Evolutionary conservation across 2,888 invertebrate genomes (phyloP).

Genomic region (Cheilosia grossa): DNA sequence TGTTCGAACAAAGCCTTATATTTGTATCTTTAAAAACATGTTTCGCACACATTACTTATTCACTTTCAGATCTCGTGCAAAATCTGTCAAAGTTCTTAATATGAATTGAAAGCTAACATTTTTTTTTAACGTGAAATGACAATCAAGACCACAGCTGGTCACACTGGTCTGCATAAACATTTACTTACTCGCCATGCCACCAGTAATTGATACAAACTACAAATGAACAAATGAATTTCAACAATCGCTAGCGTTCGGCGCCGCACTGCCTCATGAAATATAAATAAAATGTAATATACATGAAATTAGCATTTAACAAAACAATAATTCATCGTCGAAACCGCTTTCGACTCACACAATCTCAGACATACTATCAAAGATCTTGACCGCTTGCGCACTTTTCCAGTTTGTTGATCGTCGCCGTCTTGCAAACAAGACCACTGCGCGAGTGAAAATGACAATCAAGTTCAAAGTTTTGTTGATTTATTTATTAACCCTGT

Average conservation of each 20-base stretch:
- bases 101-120: too few relatives aligned
- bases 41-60: too few relatives aligned
- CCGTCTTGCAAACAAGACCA: constrained; percentile 10
- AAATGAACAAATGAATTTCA: neutral
- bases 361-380: neutral
- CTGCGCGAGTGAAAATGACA: neutral
- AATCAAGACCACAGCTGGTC: too few relatives aligned
- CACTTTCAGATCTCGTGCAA: too few relatives aligned
- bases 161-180: too few relatives aligned
- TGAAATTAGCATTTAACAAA: constrained; percentile 1
- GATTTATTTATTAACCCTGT: neutral
- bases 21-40: too few relatives aligned
- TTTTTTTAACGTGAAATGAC: too few relatives aligned
- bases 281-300: neutral
- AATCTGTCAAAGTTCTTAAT: too few relatives aligned
- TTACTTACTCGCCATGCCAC: too few relatives aligned
- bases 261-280: neutral
- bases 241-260: neutral
- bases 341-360: neutral
- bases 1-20: too few relatives aligned
- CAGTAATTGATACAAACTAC: too few relatives aligned
- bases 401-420: constrained; percentile 1
- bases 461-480: neutral
- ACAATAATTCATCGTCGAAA: constrained; percentile 1
- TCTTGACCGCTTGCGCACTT: constrained; percentile 8